Percentiles rank a stretch among this genome's conserved stretches.
phyloP scores from a whole-genome alignment of 2,113 vertebrate species.

The Sylvia atricapilla region DNA sequence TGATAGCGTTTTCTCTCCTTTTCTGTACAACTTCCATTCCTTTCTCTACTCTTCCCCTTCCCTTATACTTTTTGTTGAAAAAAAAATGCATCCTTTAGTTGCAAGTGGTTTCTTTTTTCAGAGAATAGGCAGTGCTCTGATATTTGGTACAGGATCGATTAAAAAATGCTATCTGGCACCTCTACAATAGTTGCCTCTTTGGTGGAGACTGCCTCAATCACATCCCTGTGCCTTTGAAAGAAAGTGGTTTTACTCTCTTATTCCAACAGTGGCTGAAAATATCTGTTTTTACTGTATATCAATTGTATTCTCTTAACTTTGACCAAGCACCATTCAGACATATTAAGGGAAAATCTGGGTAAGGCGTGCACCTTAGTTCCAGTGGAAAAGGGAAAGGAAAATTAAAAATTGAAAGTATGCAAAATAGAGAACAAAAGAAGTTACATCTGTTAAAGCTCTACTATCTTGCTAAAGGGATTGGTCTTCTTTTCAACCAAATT shows the following conservation, averaged over 20 bases:
- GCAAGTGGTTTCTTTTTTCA: background rate
- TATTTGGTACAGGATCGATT: background rate
- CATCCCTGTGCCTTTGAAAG: background rate
- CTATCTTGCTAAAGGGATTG: background rate
- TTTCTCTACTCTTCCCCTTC: background rate
- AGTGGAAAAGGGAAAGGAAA: background rate
- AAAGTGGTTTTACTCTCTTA: background rate
- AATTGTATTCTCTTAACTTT: background rate
- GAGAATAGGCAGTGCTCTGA: background rate
- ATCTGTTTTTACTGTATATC: background rate
- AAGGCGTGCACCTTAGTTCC: background rate
- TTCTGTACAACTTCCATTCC: background rate
- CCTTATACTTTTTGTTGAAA: background rate
- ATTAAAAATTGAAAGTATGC: background rate
- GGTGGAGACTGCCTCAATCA: background rate
- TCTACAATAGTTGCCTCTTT: background rate
- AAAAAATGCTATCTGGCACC: background rate
- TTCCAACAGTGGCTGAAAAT: background rate
- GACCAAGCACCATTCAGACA: background rate
- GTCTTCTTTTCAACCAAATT: background rate
- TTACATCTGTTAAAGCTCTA: background rate
- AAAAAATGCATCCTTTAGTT: background rate
- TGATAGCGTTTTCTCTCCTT: background rate
- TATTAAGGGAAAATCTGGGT: background rate
- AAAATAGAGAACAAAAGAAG: background rate